phyloP scores from a whole-genome alignment of 2,113 vertebrate species.

The Aldabrachelys gigantea region DNA sequence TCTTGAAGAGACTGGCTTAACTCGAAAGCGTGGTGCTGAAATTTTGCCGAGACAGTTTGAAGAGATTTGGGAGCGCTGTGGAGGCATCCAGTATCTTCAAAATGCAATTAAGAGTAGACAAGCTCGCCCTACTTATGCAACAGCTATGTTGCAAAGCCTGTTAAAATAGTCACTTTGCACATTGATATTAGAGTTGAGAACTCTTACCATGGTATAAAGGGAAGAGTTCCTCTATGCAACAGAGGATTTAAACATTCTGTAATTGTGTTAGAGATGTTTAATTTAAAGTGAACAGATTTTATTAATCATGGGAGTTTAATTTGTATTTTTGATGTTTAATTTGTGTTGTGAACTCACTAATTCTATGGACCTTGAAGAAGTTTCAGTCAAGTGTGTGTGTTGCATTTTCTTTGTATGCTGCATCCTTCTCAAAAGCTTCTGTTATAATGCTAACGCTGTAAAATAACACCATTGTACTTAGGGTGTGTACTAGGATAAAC shows the following conservation, averaged over 20 bases:
- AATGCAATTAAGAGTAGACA: constrained; percentile 92
- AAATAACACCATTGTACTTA: constrained; percentile 20
- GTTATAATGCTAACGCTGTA: neutral
- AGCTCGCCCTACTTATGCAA: constrained; percentile 94
- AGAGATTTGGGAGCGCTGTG: constrained; percentile 98
- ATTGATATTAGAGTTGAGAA: neutral
- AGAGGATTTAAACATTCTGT: constrained; percentile 51
- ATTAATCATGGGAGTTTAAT: constrained; percentile 77
- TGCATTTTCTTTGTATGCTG: constrained; percentile 57
- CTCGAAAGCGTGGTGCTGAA: constrained; percentile 94
- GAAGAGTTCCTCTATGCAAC: constrained; percentile 69
- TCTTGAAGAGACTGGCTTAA: constrained; percentile 96
- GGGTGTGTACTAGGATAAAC: constrained; percentile 20
- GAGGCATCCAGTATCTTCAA: constrained; percentile 93
- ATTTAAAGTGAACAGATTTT: constrained; percentile 78
- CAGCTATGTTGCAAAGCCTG: constrained; percentile 93
- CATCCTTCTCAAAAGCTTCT: constrained; percentile 27
- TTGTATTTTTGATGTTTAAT: constrained; percentile 72
- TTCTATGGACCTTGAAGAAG: constrained; percentile 43
- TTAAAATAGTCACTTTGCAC: constrained; percentile 68
- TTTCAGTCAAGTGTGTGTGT: constrained; percentile 54
- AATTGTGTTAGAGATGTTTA: constrained; percentile 74
- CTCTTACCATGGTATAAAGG: constrained; percentile 61
- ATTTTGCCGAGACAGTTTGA: constrained; percentile 96
- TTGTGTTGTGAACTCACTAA: constrained; percentile 68